phyloP scores from a whole-genome alignment of 2,888 invertebrate species.

The Serrognathus titanus region DNA sequence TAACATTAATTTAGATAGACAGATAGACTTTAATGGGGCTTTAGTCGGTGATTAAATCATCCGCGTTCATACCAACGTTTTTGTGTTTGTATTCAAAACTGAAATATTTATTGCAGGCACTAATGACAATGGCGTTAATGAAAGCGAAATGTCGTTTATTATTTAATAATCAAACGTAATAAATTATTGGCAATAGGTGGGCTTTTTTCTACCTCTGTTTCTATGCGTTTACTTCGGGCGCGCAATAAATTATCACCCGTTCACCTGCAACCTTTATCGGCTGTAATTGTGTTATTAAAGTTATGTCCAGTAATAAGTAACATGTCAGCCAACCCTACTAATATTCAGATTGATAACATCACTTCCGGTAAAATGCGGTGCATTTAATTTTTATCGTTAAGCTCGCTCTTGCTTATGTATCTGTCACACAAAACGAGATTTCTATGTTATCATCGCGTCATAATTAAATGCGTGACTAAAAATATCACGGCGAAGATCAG shows the following conservation, averaged over 20 bases:
- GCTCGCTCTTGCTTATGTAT: background rate
- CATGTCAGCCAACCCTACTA: background rate
- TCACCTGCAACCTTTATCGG: too few relatives aligned
- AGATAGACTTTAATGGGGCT: slow-evolving; percentile 1
- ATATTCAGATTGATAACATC: slow-evolving; percentile 1
- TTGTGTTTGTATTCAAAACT: slow-evolving; percentile 22
- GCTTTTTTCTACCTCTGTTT: too few relatives aligned
- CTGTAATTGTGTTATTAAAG: too few relatives aligned
- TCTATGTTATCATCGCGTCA: background rate
- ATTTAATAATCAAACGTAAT: background rate
- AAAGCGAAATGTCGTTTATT: slow-evolving; percentile 15
- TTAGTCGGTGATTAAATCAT: slow-evolving; percentile 2
- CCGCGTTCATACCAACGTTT: slow-evolving; percentile 8
- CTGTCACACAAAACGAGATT: background rate
- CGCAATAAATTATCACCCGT: too few relatives aligned
- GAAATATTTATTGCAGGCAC: slow-evolving; percentile 20
- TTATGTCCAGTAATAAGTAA: too few relatives aligned
- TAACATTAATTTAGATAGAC: slow-evolving; percentile 2
- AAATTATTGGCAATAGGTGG: background rate
- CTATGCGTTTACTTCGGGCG: too few relatives aligned
- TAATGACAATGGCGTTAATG: slow-evolving; percentile 21
- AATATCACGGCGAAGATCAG: too few relatives aligned
- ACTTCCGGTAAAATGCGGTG: background rate
- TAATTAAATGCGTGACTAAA: background rate
- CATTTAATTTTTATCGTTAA: too few relatives aligned